A percentile compares a stretch with the other conserved stretches of the same genome.
Conservation (phyloP, 2,888 invertebrate genomes). For the Euzetes globulus region DNA sequence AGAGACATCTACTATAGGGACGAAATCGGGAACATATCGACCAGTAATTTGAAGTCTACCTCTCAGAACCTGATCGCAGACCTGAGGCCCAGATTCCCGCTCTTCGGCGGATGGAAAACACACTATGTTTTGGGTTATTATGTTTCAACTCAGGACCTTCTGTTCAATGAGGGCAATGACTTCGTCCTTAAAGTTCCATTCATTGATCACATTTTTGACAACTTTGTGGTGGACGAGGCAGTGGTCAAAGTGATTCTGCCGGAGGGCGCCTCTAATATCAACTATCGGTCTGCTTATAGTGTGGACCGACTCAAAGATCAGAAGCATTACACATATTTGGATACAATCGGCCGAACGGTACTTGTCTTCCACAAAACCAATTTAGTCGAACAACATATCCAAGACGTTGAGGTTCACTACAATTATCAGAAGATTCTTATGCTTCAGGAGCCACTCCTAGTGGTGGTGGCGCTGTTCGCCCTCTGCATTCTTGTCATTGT, state of each 20-base stretch:
- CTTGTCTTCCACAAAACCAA: conserved; percentile 70
- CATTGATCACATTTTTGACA: conserved; percentile 94
- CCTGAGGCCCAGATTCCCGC: conserved; percentile 88
- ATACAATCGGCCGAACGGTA: conserved; percentile 85
- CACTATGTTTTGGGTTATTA: conserved; percentile 94
- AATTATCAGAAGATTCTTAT: conserved; percentile 74
- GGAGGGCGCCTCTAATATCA: conserved; percentile 71
- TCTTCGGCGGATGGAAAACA: conserved; percentile 98
- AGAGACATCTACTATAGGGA: conserved; percentile 94
- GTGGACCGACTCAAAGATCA: conserved; percentile 66
- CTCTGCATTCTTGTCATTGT: conserved; percentile 85
- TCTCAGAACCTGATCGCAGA: conserved; percentile 92
- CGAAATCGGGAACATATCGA: conserved; percentile 98
- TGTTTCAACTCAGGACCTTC: conserved; percentile 92
- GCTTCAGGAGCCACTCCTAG: conserved; percentile 85
- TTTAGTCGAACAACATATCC: conserved; percentile 91
- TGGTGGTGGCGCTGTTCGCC: conserved; percentile 76
- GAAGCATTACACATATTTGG: conserved; percentile 84
- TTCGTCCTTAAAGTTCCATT: conserved; percentile 84
- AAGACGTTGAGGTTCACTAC: conserved; percentile 83
- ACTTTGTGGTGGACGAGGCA: conserved; percentile 86
- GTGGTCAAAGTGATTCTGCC: conserved; percentile 83
- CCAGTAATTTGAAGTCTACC: conserved; percentile 77
- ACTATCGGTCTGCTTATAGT: conserved; percentile 70
- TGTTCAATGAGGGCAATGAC: conserved; percentile 66